These are phyloP conservation scores for Pseudopleuronectes americanus DNA, from an alignment of 2,797 vertebrate species.

Conservation along the genomic window DNA sequence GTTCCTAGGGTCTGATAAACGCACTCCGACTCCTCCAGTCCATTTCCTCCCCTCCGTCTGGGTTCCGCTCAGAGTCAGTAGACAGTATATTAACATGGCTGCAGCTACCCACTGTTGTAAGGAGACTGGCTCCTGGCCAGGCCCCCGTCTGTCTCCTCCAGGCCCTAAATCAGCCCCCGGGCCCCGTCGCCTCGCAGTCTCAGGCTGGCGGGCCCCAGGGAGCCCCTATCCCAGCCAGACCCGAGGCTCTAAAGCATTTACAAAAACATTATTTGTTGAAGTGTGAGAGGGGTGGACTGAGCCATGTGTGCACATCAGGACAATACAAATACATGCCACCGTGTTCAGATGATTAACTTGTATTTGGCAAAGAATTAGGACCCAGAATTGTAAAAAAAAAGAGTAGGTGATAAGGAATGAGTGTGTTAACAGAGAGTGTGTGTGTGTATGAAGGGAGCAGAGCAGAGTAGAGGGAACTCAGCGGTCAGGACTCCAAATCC, in stretches of 20 bases:
- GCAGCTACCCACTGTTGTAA: slow-evolving; percentile 61
- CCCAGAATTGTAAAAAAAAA: background rate
- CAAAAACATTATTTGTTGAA: slow-evolving; percentile 32
- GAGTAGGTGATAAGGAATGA: background rate
- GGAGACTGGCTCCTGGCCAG: slow-evolving; percentile 73
- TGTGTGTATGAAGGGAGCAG: slow-evolving; percentile 2
- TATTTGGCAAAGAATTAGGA: no score
- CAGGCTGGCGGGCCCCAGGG: slow-evolving; percentile 56
- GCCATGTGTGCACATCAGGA: background rate
- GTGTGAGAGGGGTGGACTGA: slow-evolving; percentile 22
- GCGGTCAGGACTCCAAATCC: background rate
- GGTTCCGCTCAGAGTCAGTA: slow-evolving; percentile 56
- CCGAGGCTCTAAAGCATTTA: slow-evolving; percentile 28
- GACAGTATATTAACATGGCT: slow-evolving; percentile 68
- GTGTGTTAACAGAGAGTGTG: background rate
- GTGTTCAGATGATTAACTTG: background rate
- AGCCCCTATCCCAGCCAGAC: slow-evolving; percentile 50
- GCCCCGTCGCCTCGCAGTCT: slow-evolving; percentile 66
- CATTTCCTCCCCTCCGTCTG: slow-evolving; percentile 47
- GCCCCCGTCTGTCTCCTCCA: slow-evolving; percentile 63
- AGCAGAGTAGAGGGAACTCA: slow-evolving; percentile 21
- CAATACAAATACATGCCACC: background rate
- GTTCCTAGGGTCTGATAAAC: background rate
- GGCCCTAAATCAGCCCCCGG: slow-evolving; percentile 69
- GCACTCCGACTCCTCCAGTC: slow-evolving; percentile 1